These are phyloP conservation scores for Encarsia formosa DNA, from an alignment of 2,888 invertebrate genomes.

Conservation along the genomic window DNA sequence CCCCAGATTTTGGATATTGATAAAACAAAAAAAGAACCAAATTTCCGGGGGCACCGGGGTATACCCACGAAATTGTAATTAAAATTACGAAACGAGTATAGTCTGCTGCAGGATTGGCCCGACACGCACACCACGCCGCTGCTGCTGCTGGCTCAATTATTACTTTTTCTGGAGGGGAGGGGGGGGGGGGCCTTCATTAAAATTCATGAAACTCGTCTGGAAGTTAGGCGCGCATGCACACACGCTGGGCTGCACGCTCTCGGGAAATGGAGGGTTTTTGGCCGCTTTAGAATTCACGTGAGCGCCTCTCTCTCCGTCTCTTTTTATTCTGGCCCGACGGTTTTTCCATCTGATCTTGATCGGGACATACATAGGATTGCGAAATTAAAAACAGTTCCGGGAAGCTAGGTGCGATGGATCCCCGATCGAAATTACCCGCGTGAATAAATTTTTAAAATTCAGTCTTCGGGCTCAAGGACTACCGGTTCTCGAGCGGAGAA, in stretches of 20 bases:
- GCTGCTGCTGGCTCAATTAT: constrained; percentile 23
- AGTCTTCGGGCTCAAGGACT: too few species aligned
- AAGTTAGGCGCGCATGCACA: constrained; percentile 20
- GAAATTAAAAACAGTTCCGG: too few species aligned
- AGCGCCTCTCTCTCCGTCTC: constrained; percentile 9
- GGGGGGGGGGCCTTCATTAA: constrained; percentile 30
- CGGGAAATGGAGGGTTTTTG: constrained; percentile 19
- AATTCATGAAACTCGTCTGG: constrained; percentile 34
- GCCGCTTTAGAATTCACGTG: constrained; percentile 47
- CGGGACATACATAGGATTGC: too few species aligned
- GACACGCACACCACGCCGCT: neutral
- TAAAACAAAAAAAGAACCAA: too few species aligned
- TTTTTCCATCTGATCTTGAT: neutral
- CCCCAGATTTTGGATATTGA: too few species aligned
- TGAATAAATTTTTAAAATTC: too few species aligned
- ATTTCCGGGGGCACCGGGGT: too few species aligned
- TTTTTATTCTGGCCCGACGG: constrained; percentile 19
- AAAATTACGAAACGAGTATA: constrained; percentile 24
- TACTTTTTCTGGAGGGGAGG: constrained; percentile 16
- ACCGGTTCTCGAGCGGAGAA: too few species aligned
- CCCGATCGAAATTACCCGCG: too few species aligned
- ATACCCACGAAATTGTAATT: constrained; percentile 27
- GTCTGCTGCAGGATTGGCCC: constrained; percentile 8
- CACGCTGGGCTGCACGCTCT: constrained; percentile 14
- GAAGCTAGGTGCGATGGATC: too few species aligned